phyloP scores from a whole-genome alignment of 2,888 invertebrate species.

The Heteromurus nitidus region DNA sequence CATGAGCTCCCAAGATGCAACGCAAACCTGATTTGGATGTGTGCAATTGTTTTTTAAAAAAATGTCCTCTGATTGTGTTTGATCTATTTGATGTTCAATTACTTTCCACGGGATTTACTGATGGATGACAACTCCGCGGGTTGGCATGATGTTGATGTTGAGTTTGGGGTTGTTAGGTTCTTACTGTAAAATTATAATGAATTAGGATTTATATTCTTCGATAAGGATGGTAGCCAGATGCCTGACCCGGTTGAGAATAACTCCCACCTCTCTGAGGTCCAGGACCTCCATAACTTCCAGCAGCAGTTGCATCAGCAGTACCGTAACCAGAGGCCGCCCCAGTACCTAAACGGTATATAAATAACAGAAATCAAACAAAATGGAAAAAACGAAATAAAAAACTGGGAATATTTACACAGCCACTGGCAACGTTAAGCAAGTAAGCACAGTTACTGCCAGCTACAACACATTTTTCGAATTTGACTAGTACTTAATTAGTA shows the following conservation, averaged over 20 bases:
- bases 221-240: constrained; percentile 78
- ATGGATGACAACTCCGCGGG: constrained; percentile 57
- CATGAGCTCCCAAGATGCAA: constrained; percentile 63
- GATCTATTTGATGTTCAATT: constrained; percentile 54
- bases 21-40: constrained; percentile 62
- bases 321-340: constrained; percentile 74
- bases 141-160: constrained; percentile 57
- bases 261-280: constrained; percentile 78
- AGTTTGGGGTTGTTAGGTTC: constrained; percentile 61
- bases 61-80: constrained; percentile 64
- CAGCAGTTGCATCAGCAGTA: constrained; percentile 71
- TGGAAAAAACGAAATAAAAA: constrained; percentile 22
- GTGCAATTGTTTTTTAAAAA: constrained; percentile 52
- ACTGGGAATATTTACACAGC: constrained; percentile 56
- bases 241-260: constrained; percentile 75
- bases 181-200: constrained; percentile 66
- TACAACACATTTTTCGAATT: background rate
- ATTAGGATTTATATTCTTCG: constrained; percentile 76
- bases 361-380: constrained; percentile 61
- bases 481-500: background rate
- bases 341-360: constrained; percentile 64
- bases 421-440: constrained; percentile 58
- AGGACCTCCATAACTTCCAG: constrained; percentile 75
- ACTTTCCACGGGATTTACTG: constrained; percentile 57
- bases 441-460: constrained; percentile 4